Evolutionary conservation across 2,888 invertebrate species (phyloP).

Genomic region (Rugalucina vietnamica): DNA sequence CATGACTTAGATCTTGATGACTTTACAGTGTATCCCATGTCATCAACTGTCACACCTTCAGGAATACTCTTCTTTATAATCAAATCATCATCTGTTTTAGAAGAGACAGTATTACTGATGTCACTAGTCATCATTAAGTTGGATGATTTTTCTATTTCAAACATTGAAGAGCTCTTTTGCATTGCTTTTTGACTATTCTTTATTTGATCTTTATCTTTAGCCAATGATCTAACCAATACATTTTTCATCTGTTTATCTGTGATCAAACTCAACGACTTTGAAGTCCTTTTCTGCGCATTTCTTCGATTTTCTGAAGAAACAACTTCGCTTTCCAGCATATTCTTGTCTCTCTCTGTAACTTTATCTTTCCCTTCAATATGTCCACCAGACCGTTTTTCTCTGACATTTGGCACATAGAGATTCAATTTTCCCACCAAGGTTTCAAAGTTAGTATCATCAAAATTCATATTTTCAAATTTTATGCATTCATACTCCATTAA

Average conservation of each 20-base stretch:
- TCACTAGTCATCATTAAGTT: background rate
- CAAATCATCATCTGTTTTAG: background rate
- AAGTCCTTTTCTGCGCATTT: background rate
- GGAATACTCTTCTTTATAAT: conserved; percentile 10
- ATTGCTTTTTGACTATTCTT: background rate
- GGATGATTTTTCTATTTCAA: conserved; percentile 19
- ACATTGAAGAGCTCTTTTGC: conserved; percentile 20
- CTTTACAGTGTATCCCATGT: conserved; percentile 45
- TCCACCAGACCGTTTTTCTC: background rate
- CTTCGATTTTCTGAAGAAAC: background rate
- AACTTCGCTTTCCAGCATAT: background rate
- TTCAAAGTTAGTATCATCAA: background rate
- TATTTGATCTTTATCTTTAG: background rate
- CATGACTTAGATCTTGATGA: conserved; percentile 56
- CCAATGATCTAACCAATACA: background rate
- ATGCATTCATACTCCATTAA: background rate
- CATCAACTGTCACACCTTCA: conserved; percentile 33
- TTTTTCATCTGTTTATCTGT: background rate
- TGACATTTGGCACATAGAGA: background rate
- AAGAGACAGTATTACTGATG: background rate
- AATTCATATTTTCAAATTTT: background rate
- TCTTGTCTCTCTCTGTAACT: background rate
- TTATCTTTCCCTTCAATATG: background rate
- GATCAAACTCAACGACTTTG: background rate
- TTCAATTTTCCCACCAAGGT: background rate